phyloP scores from a whole-genome alignment of 2,797 vertebrate species.

The Holocentrus rufus region DNA sequence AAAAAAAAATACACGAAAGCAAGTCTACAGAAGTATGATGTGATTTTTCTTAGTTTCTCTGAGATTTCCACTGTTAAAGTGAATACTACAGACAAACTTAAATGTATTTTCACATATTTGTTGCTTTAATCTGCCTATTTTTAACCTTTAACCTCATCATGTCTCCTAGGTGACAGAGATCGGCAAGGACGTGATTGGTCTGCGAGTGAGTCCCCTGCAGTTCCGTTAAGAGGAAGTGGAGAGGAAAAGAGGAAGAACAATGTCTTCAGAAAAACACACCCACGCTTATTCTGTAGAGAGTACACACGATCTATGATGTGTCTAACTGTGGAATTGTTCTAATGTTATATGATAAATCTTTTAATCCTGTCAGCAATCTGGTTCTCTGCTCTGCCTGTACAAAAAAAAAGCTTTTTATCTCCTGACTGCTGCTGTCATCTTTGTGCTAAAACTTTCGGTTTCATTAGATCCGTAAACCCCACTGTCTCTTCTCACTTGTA shows the following conservation, averaged over 20 bases:
- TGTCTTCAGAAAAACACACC: constrained; percentile 38
- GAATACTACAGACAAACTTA: too few relatives aligned
- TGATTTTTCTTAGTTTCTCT: background rate
- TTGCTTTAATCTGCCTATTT: background rate
- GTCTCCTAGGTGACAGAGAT: constrained; percentile 91
- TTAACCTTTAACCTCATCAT: background rate
- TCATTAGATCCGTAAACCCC: constrained; percentile 32
- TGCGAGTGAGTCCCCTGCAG: constrained; percentile 95
- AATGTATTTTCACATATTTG: background rate
- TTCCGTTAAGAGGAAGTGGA: constrained; percentile 86
- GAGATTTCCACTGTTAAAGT: background rate
- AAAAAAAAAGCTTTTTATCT: constrained; percentile 36
- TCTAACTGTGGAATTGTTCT: constrained; percentile 42
- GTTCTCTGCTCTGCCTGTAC: constrained; percentile 19
- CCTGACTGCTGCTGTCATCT: constrained; percentile 35
- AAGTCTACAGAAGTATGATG: too few relatives aligned
- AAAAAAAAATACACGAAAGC: too few relatives aligned
- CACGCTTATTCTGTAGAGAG: constrained; percentile 34
- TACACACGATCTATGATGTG: constrained; percentile 38
- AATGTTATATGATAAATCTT: constrained; percentile 42
- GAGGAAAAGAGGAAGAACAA: constrained; percentile 10
- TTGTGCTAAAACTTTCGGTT: constrained; percentile 50
- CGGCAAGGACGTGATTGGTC: constrained; percentile 94
- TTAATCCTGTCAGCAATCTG: constrained; percentile 38
- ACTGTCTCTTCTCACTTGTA: constrained; percentile 37